Evolutionary conservation across 2,113 vertebrate species (phyloP), one percentile per base, ranked within the genome.

Genomic region (Leucoraja erinaceus): DNA sequence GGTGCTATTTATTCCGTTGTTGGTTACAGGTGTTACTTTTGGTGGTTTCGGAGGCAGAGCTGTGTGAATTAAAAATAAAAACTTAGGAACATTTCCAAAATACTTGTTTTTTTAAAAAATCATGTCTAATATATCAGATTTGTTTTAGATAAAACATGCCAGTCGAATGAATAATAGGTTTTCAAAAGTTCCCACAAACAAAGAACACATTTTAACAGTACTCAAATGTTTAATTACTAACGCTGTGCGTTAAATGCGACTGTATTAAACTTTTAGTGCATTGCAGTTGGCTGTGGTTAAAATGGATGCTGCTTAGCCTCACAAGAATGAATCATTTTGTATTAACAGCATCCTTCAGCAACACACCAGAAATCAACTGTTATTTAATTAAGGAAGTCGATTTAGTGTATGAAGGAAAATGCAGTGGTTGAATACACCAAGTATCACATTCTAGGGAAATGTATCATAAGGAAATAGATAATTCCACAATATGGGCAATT

Each of bases 11-110:
- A 98, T 98, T 95, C 98, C 96, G 97, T 99, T 99, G 97, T 98
- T 99, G 95, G 96, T 96, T 95, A 97, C 96, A 93, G 98, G 94
- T 83, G 97, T 95, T 94, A 98, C 96, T 94, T 99, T 99, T 9
- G 98, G 97, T 94, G 98, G 98, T 94, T 99, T 99, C 93, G 99
- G 99, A 97, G 99, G 99, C 96, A 99, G 95, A 95, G 98, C 99
- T 99, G 96, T 63, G 94, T 94, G 94, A 14, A 88, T 63, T 59
- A n/a, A 94, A 94, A 74, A 93, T 47, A 95, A 94, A 81, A 28
- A 54, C 93, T 93, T 93, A 94, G 93, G 94, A 94, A 93, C n/a
- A 74, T 22, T 59, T 94, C 91, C 12, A 92, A 77, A 91, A 54
- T 54, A 8, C 10, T 18, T 66, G 54, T 63, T 63, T 66, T 9